These are phyloP conservation scores for Tetranychus truncatus DNA, from an alignment of 2,888 invertebrate species.

Conservation along the genomic window DNA sequence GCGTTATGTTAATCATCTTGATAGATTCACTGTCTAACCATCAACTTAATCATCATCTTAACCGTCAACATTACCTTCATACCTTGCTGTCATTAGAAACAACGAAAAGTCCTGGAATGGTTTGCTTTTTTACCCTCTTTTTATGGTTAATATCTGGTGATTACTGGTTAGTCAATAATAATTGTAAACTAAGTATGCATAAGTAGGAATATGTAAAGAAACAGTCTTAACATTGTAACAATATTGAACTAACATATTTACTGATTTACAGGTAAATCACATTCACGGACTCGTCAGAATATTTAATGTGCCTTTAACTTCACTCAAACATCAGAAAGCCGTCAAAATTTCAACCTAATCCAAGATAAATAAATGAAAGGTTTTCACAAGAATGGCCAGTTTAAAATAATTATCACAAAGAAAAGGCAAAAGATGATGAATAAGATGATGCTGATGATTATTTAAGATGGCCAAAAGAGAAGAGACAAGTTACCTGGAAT, in stretches of 20 bases:
- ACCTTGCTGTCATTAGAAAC: not conserved
- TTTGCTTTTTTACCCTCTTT: not conserved
- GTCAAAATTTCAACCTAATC: not conserved
- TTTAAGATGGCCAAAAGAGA: not conserved
- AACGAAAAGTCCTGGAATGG: too few species aligned
- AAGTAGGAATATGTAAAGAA: not conserved
- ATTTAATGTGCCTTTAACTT: not conserved
- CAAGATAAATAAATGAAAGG: not conserved
- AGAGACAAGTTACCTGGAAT: not conserved
- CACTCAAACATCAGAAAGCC: not conserved
- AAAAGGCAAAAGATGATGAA: not conserved
- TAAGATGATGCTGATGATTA: not conserved
- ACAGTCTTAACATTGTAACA: not conserved
- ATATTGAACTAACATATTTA: not conserved
- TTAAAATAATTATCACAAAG: not conserved
- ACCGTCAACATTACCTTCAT: not conserved
- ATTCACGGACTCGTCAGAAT: not conserved
- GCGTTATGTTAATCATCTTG: not conserved
- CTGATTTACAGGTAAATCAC: not conserved
- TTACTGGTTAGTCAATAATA: too few species aligned
- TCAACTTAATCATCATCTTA: not conserved
- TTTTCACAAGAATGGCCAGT: not conserved
- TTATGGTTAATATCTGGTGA: not conserved
- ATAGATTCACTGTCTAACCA: not conserved
- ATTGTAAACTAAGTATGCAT: too few species aligned